phyloP scores from a whole-genome alignment of 1,140 invertebrate genomes.

The Drosophila pseudoananassae region DNA sequence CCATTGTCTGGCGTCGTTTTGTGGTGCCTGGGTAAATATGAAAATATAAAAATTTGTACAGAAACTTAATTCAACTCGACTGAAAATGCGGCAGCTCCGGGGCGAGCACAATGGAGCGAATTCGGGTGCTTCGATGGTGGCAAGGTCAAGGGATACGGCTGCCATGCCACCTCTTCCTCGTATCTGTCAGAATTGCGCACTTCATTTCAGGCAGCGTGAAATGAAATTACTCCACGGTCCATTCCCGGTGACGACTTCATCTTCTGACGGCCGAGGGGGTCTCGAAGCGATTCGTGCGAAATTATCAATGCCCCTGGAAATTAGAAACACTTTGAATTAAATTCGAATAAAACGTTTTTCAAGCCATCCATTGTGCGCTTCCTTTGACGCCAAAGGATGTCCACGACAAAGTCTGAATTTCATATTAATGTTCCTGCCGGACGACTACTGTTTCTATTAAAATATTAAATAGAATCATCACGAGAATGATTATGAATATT shows the following conservation, averaged over 20 bases:
- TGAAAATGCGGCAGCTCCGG: not conserved
- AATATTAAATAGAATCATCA: not conserved
- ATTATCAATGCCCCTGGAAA: constrained; percentile 58
- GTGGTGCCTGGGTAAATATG: constrained; percentile 68
- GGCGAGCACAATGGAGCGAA: constrained; percentile 36
- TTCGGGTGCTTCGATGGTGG: constrained; percentile 40
- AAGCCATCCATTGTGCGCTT: constrained; percentile 10
- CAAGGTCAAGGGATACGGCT: constrained; percentile 48
- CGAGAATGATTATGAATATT: not conserved
- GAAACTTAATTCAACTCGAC: constrained; percentile 58
- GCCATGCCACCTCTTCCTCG: constrained; percentile 3
- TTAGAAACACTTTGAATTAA: constrained; percentile 81
- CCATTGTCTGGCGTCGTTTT: constrained; percentile 73
- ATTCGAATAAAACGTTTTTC: constrained; percentile 77
- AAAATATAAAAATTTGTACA: constrained; percentile 75
- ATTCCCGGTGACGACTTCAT: constrained; percentile 75
- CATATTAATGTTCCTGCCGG: constrained; percentile 21
- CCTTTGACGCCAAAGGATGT: constrained; percentile 9
- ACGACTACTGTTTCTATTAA: constrained; percentile 36
- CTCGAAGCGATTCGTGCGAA: constrained; percentile 33
- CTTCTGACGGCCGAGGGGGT: not conserved
- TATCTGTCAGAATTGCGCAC: constrained; percentile 50
- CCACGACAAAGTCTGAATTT: constrained; percentile 6
- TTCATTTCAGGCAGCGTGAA: constrained; percentile 76
- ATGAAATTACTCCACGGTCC: constrained; percentile 79